Evolutionary conservation across 2,888 invertebrate species (phyloP).

Genomic region (Chymomyza fuscimana): DNA sequence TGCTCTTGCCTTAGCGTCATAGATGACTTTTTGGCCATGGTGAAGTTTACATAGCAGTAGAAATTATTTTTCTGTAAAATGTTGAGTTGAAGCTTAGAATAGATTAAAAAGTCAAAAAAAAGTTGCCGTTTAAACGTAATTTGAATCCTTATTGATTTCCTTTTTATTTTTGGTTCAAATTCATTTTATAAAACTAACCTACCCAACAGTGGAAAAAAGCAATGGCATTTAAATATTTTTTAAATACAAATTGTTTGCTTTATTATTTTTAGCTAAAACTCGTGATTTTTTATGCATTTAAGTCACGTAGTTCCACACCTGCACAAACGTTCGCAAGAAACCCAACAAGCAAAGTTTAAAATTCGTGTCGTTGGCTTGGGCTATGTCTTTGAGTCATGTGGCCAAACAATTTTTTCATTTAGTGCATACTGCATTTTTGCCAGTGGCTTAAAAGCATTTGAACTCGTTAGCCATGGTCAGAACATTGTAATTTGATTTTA

Average conservation of each 20-base stretch:
- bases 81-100: not conserved
- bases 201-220: too few species aligned
- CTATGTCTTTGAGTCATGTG: not conserved
- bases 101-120: too few species aligned
- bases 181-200: too few species aligned
- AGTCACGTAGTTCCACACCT: constrained; percentile 58
- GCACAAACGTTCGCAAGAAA: constrained; percentile 15
- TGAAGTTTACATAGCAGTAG: constrained; percentile 78
- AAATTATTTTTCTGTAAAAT: constrained; percentile 75
- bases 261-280: constrained; percentile 3
- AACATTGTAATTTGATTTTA: too few species aligned
- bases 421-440: not conserved
- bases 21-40: constrained; percentile 79
- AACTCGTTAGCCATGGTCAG: not conserved
- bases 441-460: not conserved
- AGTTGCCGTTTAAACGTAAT: too few species aligned
- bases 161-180: not conserved
- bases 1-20: constrained; percentile 77
- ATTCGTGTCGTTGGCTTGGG: not conserved
- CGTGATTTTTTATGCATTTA: constrained; percentile 68
- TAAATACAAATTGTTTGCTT: too few species aligned
- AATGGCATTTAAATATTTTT: too few species aligned
- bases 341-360: constrained; percentile 5
- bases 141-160: too few species aligned
- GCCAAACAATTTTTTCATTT: not conserved